Base-by-base conservation (phyloP, 2,888 invertebrate genomes). In the Monopis laevigella region DNA sequence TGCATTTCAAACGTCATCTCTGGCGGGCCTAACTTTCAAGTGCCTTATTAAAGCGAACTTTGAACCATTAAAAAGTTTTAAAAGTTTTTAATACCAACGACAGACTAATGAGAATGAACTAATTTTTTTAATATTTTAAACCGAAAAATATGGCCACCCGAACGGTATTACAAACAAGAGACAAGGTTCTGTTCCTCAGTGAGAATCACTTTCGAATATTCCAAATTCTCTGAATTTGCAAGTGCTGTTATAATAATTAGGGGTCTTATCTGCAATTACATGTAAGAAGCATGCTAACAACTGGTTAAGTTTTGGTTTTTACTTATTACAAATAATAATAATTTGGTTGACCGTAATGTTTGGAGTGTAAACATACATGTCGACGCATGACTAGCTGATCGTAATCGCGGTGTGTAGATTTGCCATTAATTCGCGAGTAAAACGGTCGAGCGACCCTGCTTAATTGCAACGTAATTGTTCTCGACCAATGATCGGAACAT, bases 381-480 rank as follows among this genome's bases (percentile, higher is more conserved):
- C 32, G 32, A 32, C 17, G 32, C 32, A 32, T 32, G 32, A 32
- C 32, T 32, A 32, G 32, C 32, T 32, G 32, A 17, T 32, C 32
- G 32, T 32, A 32, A 32, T 32, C 32, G 14, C 21, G 36, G 13
- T 10, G 17, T 21, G 36, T 12, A 21, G 12, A 16, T 16, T 36
- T 36, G 52, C 55, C 59, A 67, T 70, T 65, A 68, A 56, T 52
- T 56, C 46, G 51, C 50, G 52, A 55, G 59, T 57, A 57, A 58
- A 61, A 61, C 57, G 59, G 53, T 55, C 55, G 58, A 62, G 54
- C 58, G 59, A 61, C 55, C 55, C 56, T 58, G 65, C 62, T 60
- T 70, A 72, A 72, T 72, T 72, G 65, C 65, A 28, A 49, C 49
- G 63, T 72, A 72, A 72, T 72, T 73, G 68, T 68, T 62, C 55